phyloP scores from a whole-genome alignment of 2,797 vertebrate genomes.

The Rhadinocentrus ornatus region DNA sequence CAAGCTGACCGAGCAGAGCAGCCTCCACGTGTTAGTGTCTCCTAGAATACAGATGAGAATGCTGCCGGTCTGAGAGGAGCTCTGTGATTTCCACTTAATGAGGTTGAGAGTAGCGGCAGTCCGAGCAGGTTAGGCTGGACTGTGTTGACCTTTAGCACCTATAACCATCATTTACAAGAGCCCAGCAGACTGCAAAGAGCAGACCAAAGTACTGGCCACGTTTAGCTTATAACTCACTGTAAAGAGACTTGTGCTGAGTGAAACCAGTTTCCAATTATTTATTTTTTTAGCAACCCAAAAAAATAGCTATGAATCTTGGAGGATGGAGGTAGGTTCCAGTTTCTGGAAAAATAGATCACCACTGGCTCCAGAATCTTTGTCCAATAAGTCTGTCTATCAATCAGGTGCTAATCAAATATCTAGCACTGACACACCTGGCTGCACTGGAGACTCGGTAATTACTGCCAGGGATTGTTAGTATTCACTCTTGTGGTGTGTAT shows the following conservation, averaged over 20 bases:
- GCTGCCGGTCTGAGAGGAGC: constrained; percentile 39
- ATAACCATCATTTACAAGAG: constrained; percentile 53
- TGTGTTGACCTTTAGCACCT: constrained; percentile 61
- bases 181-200: constrained; percentile 51
- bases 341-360: too few species aligned
- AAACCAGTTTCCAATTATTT: constrained; percentile 27
- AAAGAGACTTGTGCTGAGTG: background rate
- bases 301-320: too few species aligned
- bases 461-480: too few species aligned
- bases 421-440: too few species aligned
- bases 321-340: too few species aligned
- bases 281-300: background rate
- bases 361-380: too few species aligned
- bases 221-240: constrained; percentile 7
- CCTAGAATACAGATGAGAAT: constrained; percentile 66
- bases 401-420: too few species aligned
- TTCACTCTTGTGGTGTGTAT: too few species aligned
- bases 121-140: constrained; percentile 48
- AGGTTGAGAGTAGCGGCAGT: constrained; percentile 53
- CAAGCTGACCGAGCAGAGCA: constrained; percentile 49
- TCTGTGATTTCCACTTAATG: constrained; percentile 69
- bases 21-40: constrained; percentile 51
- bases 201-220: background rate
- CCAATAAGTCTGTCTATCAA: too few species aligned
- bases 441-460: too few species aligned